A percentile compares a stretch with the other conserved stretches of the same genome.
Evolutionary conservation across 2,113 vertebrate genomes (phyloP).

Genomic region (Heterotilapia buettikoferi): DNA sequence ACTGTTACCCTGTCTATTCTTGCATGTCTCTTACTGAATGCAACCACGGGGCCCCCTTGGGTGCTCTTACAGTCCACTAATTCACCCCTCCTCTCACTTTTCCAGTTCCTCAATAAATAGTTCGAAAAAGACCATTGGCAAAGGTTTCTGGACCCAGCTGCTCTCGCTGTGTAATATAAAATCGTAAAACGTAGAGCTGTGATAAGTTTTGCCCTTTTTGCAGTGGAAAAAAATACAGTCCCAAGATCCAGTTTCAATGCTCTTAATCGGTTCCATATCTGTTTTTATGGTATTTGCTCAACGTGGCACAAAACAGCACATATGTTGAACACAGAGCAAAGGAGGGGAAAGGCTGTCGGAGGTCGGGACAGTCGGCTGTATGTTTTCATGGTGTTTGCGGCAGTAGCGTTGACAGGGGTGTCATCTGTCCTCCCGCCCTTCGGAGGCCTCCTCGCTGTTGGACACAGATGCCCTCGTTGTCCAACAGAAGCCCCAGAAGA

Average conservation of each 20-base stretch:
- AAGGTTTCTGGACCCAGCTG: conserved; percentile 1
- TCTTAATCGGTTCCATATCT: conserved; percentile 53
- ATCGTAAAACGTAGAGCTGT: conserved; percentile 11
- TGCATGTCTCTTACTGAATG: neutral
- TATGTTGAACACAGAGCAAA: conserved; percentile 10
- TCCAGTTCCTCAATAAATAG: conserved; percentile 25
- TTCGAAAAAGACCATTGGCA: neutral
- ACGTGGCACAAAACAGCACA: neutral
- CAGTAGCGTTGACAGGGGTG: conserved; percentile 42
- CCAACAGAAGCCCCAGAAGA: conserved; percentile 21
- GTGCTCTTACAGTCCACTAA: neutral
- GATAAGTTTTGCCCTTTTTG: conserved; percentile 32
- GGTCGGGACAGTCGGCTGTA: neutral
- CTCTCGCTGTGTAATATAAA: neutral
- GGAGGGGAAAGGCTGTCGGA: neutral
- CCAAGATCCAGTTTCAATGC: neutral
- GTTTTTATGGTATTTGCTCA: neutral
- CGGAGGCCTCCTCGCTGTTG: neutral
- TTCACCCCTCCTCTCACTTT: conserved; percentile 1
- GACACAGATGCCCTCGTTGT: conserved; percentile 17
- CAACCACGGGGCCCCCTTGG: neutral
- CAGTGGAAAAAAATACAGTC: conserved; percentile 38
- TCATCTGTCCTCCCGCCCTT: conserved; percentile 13
- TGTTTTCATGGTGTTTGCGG: conserved; percentile 29
- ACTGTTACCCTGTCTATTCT: neutral